Evolutionary conservation across 2,797 vertebrate species (phyloP).

Genomic region (Poeciliopsis presidionis): DNA sequence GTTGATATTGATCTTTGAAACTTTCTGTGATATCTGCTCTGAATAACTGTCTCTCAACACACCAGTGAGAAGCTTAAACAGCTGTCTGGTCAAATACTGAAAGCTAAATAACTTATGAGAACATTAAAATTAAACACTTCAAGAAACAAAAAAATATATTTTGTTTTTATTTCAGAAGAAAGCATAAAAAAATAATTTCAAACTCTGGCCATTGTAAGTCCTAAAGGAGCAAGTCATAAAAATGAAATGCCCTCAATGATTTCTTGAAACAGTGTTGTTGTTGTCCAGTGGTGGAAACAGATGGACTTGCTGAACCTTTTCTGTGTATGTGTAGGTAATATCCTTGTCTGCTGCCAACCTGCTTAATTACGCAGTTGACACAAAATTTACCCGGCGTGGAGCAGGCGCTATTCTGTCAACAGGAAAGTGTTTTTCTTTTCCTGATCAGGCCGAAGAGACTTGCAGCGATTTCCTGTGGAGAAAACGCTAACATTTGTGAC

Average conservation of each 20-base stretch:
- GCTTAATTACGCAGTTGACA: slow-evolving; percentile 47
- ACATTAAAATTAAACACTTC: neutral
- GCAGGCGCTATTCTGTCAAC: slow-evolving; percentile 48
- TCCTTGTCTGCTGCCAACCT: slow-evolving; percentile 48
- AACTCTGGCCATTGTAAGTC: neutral
- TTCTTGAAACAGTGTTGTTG: slow-evolving; percentile 23
- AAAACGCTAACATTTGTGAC: slow-evolving; percentile 75
- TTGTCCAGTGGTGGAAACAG: slow-evolving; percentile 20
- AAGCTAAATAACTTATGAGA: neutral
- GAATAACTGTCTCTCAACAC: neutral
- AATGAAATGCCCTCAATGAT: slow-evolving; percentile 14
- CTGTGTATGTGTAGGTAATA: slow-evolving; percentile 33
- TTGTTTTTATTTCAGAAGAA: neutral
- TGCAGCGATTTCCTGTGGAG: slow-evolving; percentile 77
- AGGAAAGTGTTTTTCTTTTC: slow-evolving; percentile 71
- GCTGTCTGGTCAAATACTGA: neutral
- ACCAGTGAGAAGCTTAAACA: neutral
- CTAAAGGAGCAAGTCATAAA: slow-evolving; percentile 25
- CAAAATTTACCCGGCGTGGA: slow-evolving; percentile 36
- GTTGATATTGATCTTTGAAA: neutral
- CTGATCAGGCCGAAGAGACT: slow-evolving; percentile 70
- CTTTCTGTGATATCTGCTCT: neutral
- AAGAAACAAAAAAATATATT: neutral
- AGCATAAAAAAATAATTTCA: neutral
- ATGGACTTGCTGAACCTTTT: slow-evolving; percentile 35